These are phyloP conservation scores for Micromesistius poutassou DNA, from an alignment of 2,797 vertebrate genomes.

Conservation along the genomic window DNA sequence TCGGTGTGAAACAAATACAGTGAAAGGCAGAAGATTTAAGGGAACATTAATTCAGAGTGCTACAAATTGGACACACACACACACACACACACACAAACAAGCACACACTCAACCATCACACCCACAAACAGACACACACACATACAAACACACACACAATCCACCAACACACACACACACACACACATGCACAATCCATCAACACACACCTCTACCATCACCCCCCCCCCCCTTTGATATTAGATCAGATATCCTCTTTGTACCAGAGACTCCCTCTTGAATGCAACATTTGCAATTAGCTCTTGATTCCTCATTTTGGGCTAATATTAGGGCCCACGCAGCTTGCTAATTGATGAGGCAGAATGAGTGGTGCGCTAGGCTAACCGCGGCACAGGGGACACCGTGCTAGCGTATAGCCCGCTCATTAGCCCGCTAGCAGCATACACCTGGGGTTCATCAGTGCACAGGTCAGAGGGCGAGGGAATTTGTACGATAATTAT, in stretches of 20 bases:
- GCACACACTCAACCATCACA: background rate
- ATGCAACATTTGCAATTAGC: conserved; percentile 66
- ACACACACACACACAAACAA: background rate
- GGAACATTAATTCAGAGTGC: background rate
- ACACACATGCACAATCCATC: too few species aligned
- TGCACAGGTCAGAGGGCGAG: conserved; percentile 64
- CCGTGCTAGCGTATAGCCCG: conserved; percentile 42
- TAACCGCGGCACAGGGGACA: conserved; percentile 56
- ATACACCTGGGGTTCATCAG: conserved; percentile 74
- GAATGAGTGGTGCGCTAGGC: conserved; percentile 34
- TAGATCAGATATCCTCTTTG: conserved; percentile 39
- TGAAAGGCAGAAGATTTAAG: background rate
- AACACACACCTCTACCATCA: background rate
- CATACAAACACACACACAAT: background rate
- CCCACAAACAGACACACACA: background rate
- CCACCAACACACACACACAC: too few species aligned
- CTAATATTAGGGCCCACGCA: conserved; percentile 58
- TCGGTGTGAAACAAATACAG: background rate
- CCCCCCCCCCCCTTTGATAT: conserved; percentile 24
- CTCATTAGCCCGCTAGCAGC: conserved; percentile 70
- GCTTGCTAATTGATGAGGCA: conserved; percentile 63
- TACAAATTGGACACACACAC: background rate
- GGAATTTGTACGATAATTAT: conserved; percentile 73
- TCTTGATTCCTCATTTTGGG: conserved; percentile 52
- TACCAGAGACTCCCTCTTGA: conserved; percentile 37